Conservation (phyloP, 2,797 vertebrate species). For the Eulemur albifrons region DNA sequence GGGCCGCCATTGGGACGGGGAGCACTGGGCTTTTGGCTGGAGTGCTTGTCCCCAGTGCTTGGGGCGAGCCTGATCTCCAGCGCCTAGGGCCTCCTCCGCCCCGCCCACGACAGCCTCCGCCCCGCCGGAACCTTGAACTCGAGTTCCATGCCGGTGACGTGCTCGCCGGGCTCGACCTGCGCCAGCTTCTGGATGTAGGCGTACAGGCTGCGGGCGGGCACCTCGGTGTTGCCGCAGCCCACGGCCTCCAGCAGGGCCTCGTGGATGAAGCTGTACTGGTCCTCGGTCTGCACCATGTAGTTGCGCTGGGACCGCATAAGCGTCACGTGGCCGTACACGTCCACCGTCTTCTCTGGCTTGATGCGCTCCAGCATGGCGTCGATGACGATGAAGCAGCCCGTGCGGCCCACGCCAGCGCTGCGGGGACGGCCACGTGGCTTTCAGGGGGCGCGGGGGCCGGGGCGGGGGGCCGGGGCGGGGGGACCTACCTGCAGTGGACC, state of each 20-base stretch:
- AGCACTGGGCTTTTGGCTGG: accelerated
- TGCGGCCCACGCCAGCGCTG: constrained; percentile 96
- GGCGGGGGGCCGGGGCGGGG: accelerated
- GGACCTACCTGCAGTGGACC: constrained; percentile 95
- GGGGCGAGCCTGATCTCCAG: accelerated
- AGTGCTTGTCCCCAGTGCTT: accelerated
- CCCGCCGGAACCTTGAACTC: constrained; percentile 93
- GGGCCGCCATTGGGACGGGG: accelerated
- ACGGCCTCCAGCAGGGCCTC: constrained; percentile 97
- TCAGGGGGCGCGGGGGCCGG: neutral
- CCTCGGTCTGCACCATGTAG: constrained; percentile 99
- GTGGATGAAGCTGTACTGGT: constrained; percentile 99
- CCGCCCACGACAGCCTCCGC: accelerated
- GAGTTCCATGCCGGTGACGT: constrained; percentile 98
- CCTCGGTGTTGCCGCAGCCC: constrained; percentile 97
- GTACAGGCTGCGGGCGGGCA: constrained; percentile 95
- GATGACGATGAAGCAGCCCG: constrained; percentile 98
- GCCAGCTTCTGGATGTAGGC: constrained; percentile 98
- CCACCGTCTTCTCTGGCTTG: constrained; percentile 97
- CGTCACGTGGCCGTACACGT: constrained; percentile 97
- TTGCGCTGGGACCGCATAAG: constrained; percentile 98
- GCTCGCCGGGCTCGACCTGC: constrained; percentile 94
- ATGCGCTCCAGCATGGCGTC: constrained; percentile 98
- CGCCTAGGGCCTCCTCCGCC: too few species aligned
- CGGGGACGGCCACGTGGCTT: accelerated